These are phyloP conservation scores for Tragopan temminckii DNA, from an alignment of 2,797 vertebrate genomes.

Conservation along the genomic window DNA sequence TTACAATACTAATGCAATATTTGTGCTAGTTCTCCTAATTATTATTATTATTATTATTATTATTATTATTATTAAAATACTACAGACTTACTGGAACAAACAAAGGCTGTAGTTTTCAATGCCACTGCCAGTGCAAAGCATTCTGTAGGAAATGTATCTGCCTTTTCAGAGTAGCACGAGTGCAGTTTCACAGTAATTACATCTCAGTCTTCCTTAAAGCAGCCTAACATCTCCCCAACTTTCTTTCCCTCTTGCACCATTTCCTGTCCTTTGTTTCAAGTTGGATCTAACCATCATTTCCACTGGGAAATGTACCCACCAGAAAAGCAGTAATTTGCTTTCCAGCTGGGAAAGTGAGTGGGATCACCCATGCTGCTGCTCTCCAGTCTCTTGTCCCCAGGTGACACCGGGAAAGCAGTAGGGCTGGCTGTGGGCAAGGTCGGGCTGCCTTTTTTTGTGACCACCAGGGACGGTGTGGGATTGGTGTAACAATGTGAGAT, in stretches of 20 bases:
- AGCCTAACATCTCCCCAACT: neutral
- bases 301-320: neutral
- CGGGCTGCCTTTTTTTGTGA: neutral
- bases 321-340: neutral
- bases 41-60: neutral
- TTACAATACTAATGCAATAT: neutral
- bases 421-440: neutral
- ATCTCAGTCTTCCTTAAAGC: neutral
- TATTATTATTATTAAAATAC: neutral
- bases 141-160: neutral
- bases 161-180: neutral
- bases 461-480: neutral
- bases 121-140: rapidly evolving
- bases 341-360: neutral
- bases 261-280: neutral
- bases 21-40: neutral
- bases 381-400: neutral
- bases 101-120: rapidly evolving
- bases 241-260: neutral
- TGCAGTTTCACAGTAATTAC: neutral
- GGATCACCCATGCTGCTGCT: neutral
- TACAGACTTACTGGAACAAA: neutral
- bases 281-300: neutral
- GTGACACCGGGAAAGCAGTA: neutral
- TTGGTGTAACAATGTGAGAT: conserved; percentile 18